phyloP scores from a whole-genome alignment of 2,113 vertebrate species.

The Galemys pyrenaicus region DNA sequence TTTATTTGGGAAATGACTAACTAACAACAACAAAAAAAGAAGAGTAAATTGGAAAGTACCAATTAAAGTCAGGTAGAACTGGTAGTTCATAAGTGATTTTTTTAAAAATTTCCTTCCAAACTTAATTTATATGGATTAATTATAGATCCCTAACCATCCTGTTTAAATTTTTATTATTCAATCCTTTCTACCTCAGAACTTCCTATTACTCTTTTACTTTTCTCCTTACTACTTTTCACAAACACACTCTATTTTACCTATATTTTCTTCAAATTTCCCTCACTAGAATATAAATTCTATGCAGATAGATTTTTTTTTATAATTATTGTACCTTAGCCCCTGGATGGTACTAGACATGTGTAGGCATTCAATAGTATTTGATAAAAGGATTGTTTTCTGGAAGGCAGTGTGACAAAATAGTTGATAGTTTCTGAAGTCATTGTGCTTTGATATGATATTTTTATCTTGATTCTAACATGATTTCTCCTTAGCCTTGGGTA shows the following conservation, averaged over 20 bases:
- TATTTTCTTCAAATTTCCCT: neutral
- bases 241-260: neutral
- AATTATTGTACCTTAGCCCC: neutral
- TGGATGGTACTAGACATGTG: neutral
- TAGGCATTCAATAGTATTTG: neutral
- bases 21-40: neutral
- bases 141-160: neutral
- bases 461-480: neutral
- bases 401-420: neutral
- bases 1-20: conserved; percentile 26
- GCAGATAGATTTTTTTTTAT: neutral
- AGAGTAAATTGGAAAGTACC: neutral
- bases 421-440: neutral
- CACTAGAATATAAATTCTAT: neutral
- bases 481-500: neutral
- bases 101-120: neutral
- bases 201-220: conserved; percentile 11
- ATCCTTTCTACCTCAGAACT: neutral
- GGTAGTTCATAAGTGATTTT: neutral
- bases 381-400: neutral
- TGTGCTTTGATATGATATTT: neutral
- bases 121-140: neutral
- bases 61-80: neutral
- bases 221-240: neutral
- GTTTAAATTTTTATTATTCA: neutral